phyloP scores from a whole-genome alignment of 2,888 invertebrate genomes.

The Oligia latruncula region DNA sequence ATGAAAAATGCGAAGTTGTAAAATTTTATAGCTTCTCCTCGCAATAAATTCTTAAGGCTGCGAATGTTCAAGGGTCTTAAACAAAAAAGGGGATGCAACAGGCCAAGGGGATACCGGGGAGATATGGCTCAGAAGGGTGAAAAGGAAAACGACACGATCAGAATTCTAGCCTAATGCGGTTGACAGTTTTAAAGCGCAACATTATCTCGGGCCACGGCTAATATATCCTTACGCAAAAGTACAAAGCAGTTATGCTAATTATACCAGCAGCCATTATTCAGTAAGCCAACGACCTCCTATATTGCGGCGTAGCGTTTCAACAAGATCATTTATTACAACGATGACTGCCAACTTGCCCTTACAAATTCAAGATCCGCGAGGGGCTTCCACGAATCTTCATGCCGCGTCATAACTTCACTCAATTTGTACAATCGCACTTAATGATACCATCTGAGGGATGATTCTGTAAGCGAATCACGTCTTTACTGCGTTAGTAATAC shows the following conservation, averaged over 20 bases:
- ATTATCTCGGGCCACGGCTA: slow-evolving; percentile 54
- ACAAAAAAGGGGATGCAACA: slow-evolving; percentile 60
- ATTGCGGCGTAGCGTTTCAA: slow-evolving; percentile 60
- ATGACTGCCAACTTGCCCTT: slow-evolving; percentile 66
- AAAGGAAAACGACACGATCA: slow-evolving; percentile 40
- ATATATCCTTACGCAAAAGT: slow-evolving; percentile 57
- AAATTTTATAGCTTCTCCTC: slow-evolving; percentile 48
- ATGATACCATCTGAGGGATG: slow-evolving; percentile 66
- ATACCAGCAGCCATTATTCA: slow-evolving; percentile 60
- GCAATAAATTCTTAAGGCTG: slow-evolving; percentile 44
- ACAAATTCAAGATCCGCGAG: slow-evolving; percentile 66
- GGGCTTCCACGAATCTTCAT: slow-evolving; percentile 64
- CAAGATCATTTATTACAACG: slow-evolving; percentile 69
- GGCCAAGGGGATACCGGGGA: slow-evolving; percentile 44
- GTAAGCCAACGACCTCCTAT: slow-evolving; percentile 63
- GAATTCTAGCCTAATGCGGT: slow-evolving; percentile 59
- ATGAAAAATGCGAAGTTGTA: slow-evolving; percentile 51
- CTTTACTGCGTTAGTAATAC: slow-evolving; percentile 64
- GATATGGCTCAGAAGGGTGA: slow-evolving; percentile 44
- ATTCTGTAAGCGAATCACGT: slow-evolving; percentile 63
- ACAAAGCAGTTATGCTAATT: slow-evolving; percentile 68
- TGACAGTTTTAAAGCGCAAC: slow-evolving; percentile 72
- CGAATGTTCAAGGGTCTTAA: slow-evolving; percentile 39
- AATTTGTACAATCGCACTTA: slow-evolving; percentile 74
- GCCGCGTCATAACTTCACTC: slow-evolving; percentile 74